Evolutionary conservation across 2,113 vertebrate genomes (phyloP).

Genomic region (Laticauda colubrina): DNA sequence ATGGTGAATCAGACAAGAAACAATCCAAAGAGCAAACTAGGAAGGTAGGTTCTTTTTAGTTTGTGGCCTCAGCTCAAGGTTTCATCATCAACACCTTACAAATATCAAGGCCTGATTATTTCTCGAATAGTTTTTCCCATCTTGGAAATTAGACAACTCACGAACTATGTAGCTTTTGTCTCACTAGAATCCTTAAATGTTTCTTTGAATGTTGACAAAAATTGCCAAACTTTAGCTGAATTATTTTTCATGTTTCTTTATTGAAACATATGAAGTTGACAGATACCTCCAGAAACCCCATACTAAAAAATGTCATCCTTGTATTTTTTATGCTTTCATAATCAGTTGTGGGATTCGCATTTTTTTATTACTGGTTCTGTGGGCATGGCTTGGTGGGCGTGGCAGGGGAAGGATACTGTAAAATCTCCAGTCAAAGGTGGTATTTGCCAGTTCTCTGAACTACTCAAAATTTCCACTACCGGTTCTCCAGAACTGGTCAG

Average conservation of each 20-base stretch:
- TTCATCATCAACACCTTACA: not conserved
- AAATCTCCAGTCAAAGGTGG: too few species aligned
- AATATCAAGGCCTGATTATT: not conserved
- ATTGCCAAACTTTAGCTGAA: not conserved
- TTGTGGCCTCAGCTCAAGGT: not conserved
- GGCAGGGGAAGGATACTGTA: too few species aligned
- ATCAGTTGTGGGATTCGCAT: too few species aligned
- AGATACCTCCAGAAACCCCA: not conserved
- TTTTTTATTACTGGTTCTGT: too few species aligned
- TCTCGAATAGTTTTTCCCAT: not conserved
- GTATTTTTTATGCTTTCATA: not conserved
- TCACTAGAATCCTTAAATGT: not conserved
- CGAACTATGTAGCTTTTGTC: not conserved
- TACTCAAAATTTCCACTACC: too few species aligned
- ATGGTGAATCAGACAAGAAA: not conserved
- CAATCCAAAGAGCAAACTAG: not conserved
- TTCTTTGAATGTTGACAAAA: not conserved
- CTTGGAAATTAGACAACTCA: not conserved
- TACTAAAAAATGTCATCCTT: not conserved
- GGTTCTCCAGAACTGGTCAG: too few species aligned
- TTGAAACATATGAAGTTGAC: not conserved
- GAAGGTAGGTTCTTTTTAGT: not conserved
- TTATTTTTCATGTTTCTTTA: not conserved
- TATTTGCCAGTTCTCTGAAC: too few species aligned
- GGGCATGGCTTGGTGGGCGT: too few species aligned